A percentile compares a stretch with the other conserved stretches of the same genome.
Evolutionary conservation across 2,113 vertebrate genomes (phyloP).

Genomic region (Antechinus stuartii): DNA sequence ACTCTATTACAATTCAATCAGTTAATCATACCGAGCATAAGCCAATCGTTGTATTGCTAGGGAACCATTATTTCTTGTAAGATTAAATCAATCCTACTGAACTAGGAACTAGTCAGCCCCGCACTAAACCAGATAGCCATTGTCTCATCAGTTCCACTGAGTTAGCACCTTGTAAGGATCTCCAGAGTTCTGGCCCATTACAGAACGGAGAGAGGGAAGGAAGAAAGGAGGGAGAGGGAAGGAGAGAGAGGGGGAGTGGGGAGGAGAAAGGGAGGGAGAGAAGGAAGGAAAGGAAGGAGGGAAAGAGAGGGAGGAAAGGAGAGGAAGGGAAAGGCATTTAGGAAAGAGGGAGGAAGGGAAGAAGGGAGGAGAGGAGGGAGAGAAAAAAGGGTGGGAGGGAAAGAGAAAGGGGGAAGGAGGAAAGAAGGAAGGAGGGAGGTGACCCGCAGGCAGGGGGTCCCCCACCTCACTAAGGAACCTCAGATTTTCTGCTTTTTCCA

Average conservation of each 20-base stretch:
- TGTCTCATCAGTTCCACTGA: too few species aligned
- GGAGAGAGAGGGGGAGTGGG: constrained; percentile 51
- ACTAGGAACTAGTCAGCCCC: too few species aligned
- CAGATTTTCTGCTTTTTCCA: constrained; percentile 19
- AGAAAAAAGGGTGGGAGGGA: constrained; percentile 6
- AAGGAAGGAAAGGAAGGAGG: neutral
- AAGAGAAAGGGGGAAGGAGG: neutral
- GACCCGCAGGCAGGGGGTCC: neutral
- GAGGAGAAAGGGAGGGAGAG: neutral
- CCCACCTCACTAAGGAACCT: neutral
- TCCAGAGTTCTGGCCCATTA: too few species aligned
- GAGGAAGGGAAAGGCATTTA: neutral
- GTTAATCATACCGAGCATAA: too few species aligned
- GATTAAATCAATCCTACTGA: too few species aligned
- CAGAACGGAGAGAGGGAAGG: neutral
- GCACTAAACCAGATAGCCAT: too few species aligned
- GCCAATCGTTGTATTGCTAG: too few species aligned
- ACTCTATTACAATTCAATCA: too few species aligned
- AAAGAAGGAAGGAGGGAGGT: neutral
- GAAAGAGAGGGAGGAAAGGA: neutral
- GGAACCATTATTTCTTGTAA: too few species aligned
- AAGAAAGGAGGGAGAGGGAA: constrained; percentile 51
- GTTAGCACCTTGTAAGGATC: too few species aligned
- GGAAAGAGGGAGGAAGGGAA: neutral
- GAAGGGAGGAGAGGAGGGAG: neutral